Conservation (phyloP, 2,888 invertebrate genomes). For the Coronaproctus castanopsis region DNA sequence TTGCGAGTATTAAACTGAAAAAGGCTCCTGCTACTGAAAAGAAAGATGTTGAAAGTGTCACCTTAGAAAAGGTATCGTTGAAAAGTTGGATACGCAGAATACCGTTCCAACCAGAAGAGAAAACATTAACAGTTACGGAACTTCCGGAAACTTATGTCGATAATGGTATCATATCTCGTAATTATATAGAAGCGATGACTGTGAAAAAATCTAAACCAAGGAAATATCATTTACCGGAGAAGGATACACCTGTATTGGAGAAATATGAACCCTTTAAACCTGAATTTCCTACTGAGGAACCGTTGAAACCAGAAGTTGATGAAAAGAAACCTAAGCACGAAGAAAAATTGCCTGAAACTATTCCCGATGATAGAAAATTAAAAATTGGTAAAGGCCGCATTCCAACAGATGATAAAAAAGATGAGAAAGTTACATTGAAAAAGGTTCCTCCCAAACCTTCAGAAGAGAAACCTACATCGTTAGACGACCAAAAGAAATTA, state of each 20-base stretch:
- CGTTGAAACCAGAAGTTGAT: constrained; percentile 19
- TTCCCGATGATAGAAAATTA: constrained; percentile 26
- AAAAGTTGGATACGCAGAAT: constrained; percentile 46
- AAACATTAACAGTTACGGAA: constrained; percentile 25
- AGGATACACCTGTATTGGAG: constrained; percentile 19
- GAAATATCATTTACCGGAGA: constrained; percentile 18
- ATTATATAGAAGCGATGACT: constrained; percentile 22
- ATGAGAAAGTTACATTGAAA: constrained; percentile 31
- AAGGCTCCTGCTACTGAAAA: constrained; percentile 30
- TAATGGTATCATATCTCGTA: constrained; percentile 23
- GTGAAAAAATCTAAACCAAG: constrained; percentile 21
- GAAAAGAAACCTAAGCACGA: constrained; percentile 16
- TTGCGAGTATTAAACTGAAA: constrained; percentile 34
- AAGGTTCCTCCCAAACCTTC: constrained; percentile 22
- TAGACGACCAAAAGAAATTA: constrained; percentile 18
- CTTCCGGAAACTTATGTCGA: constrained; percentile 21
- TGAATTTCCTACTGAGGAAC: constrained; percentile 21
- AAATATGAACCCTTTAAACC: constrained; percentile 18
- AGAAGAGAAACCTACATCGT: constrained; percentile 20
- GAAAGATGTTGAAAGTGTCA: constrained; percentile 26
- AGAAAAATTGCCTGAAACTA: constrained; percentile 28
- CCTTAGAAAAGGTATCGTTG: constrained; percentile 43
- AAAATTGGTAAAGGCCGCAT: constrained; percentile 33
- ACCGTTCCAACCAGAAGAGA: constrained; percentile 28
- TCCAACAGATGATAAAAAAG: constrained; percentile 22